Evolutionary conservation across 2,113 vertebrate genomes (phyloP), one percentile per base, ranked within the genome.

Genomic region (Callaeas wilsoni): DNA sequence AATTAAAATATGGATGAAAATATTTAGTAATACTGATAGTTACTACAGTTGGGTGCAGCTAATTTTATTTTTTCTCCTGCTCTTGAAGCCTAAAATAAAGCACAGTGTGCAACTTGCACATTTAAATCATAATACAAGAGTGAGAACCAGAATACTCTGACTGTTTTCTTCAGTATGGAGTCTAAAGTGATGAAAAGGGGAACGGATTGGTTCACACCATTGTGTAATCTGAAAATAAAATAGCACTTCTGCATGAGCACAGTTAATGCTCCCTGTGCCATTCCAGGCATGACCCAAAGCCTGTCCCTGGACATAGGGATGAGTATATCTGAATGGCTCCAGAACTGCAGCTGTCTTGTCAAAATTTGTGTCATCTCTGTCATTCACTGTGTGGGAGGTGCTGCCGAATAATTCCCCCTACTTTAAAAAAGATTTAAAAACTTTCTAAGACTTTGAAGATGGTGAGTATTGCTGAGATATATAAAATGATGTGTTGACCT

Each of bases 291-390:
- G 56, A 63, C 49, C 68, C 41, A 69, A 44, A 65, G 56, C 33
- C 42, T 64, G 44, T 77, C 22, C 29, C 37, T 4, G 2, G 55
- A 37, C 14, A 7, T 1, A 32, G 75, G 57, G 68, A 73, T 2
- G 8, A 33, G 13, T 44, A 13, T 1, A 3, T 80, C 55, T 3
- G 4, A 84, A 52, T 20, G 0, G 1, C 47, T 59, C 14, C 0
- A 2, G 52, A 70, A 35, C 71, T 92, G n/a, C 56, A 71, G 30
- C 35, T 4, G 1, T 73, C 55, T 47, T 78, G 44, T 74, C 69
- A 84, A 81, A 84, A 59, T 87, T 44, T 39, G 8, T 74, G 41
- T 57, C 25, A 46, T 65, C 37, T 88, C 25, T 87, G 33, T n/a
- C 1, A 1, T 63, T 80, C 16, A 17, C 27, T 81, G 32, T 7